These are phyloP conservation scores for Pocillopora meandrina DNA, from an alignment of 92 coral and sea anemone genomes.

Conservation along the genomic window DNA sequence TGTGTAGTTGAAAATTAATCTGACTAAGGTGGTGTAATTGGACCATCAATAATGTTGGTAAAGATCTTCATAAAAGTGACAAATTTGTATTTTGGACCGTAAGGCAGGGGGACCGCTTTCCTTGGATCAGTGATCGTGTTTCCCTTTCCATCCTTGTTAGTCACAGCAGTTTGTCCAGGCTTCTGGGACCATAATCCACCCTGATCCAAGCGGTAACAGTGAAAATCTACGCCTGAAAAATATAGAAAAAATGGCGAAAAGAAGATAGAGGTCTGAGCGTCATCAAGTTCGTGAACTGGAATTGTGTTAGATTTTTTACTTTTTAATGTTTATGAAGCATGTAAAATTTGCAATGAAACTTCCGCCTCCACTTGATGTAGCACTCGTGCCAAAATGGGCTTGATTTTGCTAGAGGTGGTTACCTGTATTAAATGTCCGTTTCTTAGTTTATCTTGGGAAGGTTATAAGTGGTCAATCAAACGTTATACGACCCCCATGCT, in stretches of 20 bases:
- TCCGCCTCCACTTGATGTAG: no score
- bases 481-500: no score
- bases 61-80: conserved; percentile 12
- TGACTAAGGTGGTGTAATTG: not conserved
- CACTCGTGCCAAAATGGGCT: no score
- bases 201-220: conserved; percentile 6
- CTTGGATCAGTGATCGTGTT: not conserved
- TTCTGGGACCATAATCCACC: conserved; percentile 11
- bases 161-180: conserved; percentile 6
- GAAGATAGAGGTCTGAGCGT: no score
- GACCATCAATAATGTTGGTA: conserved; percentile 3
- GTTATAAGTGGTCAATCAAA: no score
- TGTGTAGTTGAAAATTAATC: not conserved
- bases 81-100: not conserved
- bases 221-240: conserved; percentile 1
- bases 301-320: no score
- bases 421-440: no score
- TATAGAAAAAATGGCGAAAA: not conserved
- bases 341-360: no score
- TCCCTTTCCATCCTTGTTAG: not conserved
- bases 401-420: no score
- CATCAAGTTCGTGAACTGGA: no score
- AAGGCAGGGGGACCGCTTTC: not conserved
- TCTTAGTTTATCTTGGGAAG: no score
- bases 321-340: no score